Percentiles rank a stretch among this genome's conserved stretches.
Evolutionary conservation across 2,888 invertebrate species (phyloP).

Genomic region (Chorisops tibialis): DNA sequence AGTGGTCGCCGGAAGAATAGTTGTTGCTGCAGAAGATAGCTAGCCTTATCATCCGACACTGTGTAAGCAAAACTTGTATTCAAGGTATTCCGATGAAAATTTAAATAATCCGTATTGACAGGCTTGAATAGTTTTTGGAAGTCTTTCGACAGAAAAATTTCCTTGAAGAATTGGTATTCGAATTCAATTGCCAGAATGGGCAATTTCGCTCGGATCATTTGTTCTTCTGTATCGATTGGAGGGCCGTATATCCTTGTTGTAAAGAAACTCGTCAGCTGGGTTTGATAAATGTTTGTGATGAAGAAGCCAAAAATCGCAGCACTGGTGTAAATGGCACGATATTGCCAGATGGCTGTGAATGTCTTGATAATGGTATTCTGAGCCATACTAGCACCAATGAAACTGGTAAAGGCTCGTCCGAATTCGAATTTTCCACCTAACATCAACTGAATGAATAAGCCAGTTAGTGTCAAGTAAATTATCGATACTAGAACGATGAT

Average conservation of each 20-base stretch:
- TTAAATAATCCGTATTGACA: not conserved
- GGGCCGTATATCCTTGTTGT: not conserved
- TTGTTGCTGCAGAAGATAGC: not conserved
- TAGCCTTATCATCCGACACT: not conserved
- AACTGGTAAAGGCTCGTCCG: not conserved
- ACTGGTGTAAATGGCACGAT: not conserved
- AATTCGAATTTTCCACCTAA: not conserved
- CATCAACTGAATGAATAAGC: too few species aligned
- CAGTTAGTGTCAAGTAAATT: not conserved
- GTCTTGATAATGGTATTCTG: too few species aligned
- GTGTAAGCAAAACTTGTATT: not conserved
- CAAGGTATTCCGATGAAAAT: not conserved
- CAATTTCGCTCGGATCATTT: not conserved
- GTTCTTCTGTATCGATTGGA: not conserved
- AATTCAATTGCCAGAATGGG: not conserved
- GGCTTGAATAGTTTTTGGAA: not conserved
- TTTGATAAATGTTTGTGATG: conserved; percentile 2
- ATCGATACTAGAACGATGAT: not conserved
- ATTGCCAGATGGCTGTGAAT: not conserved
- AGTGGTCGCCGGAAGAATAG: not conserved
- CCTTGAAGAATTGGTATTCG: not conserved
- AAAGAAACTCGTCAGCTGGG: not conserved
- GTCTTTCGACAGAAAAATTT: not conserved
- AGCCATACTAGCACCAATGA: not conserved
- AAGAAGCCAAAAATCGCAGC: not conserved